A percentile compares a stretch with the other conserved stretches of the same genome.
Conservation (phyloP, 2,888 invertebrate genomes). For the Lasioglossum villosulum region DNA sequence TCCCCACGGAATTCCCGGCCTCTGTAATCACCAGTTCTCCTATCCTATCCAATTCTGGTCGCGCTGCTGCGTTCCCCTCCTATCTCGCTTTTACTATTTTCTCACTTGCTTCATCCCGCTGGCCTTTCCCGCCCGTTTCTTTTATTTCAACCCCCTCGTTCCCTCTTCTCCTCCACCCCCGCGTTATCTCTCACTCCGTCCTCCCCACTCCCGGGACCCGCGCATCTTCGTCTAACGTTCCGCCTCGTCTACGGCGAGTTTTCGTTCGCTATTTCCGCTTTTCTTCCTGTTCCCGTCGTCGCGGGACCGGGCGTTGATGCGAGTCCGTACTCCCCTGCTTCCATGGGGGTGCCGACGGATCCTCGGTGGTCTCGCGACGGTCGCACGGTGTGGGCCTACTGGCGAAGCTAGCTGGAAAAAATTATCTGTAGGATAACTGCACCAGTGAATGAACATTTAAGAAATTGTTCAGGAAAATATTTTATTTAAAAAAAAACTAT, state of each 20-base stretch:
- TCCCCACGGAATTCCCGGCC: conserved; percentile 80
- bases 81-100: conserved; percentile 27
- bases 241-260: conserved; percentile 8
- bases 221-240: conserved; percentile 22
- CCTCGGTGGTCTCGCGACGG: neutral
- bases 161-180: neutral
- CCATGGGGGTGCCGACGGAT: neutral
- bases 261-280: conserved; percentile 22
- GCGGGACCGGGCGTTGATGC: conserved; percentile 11
- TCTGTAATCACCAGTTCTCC: conserved; percentile 83
- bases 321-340: neutral
- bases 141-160: neutral
- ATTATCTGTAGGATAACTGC: too few relatives aligned
- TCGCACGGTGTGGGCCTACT: neutral
- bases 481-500: too few relatives aligned
- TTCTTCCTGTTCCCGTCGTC: conserved; percentile 24
- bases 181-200: neutral
- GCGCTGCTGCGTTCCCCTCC: conserved; percentile 69
- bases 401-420: neutral
- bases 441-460: too few relatives aligned
- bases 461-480: too few relatives aligned
- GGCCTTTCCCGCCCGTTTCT: neutral
- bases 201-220: neutral
- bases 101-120: conserved; percentile 19
- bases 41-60: conserved; percentile 82